A percentile compares a stretch with the other conserved stretches of the same genome.
These are phyloP conservation scores for Cotesia typhae DNA, from an alignment of 1,140 invertebrate species.

Conservation along the genomic window DNA sequence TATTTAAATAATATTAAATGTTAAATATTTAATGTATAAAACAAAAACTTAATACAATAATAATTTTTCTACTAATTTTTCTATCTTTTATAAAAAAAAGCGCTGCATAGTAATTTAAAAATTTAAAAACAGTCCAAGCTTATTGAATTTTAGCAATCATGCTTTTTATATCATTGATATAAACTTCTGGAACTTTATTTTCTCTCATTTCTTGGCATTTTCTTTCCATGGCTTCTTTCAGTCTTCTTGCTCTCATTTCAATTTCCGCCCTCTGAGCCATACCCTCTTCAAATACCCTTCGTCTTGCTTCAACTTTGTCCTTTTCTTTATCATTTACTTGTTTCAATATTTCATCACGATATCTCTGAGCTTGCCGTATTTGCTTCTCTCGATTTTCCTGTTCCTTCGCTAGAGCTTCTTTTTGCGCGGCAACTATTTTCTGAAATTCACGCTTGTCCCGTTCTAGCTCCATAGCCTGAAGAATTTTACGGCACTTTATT, in stretches of 20 bases:
- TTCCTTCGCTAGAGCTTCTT: slow-evolving; percentile 57
- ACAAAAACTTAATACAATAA: slow-evolving; percentile 28
- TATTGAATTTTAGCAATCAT: slow-evolving; percentile 50
- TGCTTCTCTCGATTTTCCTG: slow-evolving; percentile 59
- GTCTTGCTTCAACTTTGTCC: slow-evolving; percentile 68
- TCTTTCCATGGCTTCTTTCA: slow-evolving; percentile 68
- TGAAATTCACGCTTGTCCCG: slow-evolving; percentile 71
- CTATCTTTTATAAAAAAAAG: no score
- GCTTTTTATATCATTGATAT: slow-evolving; percentile 59
- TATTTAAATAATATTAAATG: slow-evolving; percentile 76
- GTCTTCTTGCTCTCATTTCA: slow-evolving; percentile 67
- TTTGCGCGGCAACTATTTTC: slow-evolving; percentile 63
- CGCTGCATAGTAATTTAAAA: no score
- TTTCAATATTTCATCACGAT: slow-evolving; percentile 59
- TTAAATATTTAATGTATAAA: slow-evolving; percentile 38
- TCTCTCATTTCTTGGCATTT: slow-evolving; percentile 70
- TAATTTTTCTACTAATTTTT: not conserved
- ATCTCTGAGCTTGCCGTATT: slow-evolving; percentile 45
- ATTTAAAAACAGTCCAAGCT: no score
- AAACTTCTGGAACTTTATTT: slow-evolving; percentile 56
- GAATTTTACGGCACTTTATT: slow-evolving; percentile 64
- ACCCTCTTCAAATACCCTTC: slow-evolving; percentile 73
- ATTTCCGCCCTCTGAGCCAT: slow-evolving; percentile 69
- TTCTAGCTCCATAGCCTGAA: slow-evolving; percentile 70
- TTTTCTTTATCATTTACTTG: slow-evolving; percentile 75